Evolutionary conservation across 1,140 invertebrate species (phyloP).

Genomic region (Delia radicum): DNA sequence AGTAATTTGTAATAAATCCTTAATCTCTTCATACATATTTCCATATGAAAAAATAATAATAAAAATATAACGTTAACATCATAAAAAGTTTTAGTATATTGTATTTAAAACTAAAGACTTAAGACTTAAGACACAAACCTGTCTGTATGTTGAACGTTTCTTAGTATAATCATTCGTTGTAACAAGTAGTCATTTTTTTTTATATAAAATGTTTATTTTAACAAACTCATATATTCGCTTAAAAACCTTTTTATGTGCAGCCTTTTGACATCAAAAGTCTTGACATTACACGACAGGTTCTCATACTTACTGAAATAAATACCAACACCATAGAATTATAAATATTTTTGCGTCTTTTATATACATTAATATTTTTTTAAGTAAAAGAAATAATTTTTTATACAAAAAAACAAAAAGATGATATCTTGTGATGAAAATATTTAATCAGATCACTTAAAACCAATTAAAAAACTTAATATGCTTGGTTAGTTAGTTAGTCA

Average conservation of each 20-base stretch:
- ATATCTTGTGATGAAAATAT: background rate
- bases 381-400: background rate
- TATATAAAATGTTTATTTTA: background rate
- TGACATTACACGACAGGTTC: slow-evolving; percentile 1
- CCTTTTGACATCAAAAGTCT: background rate
- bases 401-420: background rate
- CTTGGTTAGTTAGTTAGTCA: background rate
- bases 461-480: slow-evolving; percentile 5
- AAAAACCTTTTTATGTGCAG: background rate
- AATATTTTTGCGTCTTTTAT: background rate
- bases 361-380: background rate
- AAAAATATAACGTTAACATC: background rate
- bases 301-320: slow-evolving; percentile 2
- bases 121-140: background rate
- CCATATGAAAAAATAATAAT: background rate
- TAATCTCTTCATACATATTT: background rate
- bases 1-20: background rate
- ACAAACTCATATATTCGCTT: background rate
- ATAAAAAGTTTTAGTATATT: background rate
- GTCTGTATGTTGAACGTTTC: background rate
- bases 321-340: background rate
- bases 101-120: background rate
- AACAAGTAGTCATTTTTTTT: background rate
- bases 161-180: background rate
- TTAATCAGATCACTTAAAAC: slow-evolving; percentile 4